Conservation (phyloP, 1,140 invertebrate genomes). For the Lordiphosa clarofinis region DNA sequence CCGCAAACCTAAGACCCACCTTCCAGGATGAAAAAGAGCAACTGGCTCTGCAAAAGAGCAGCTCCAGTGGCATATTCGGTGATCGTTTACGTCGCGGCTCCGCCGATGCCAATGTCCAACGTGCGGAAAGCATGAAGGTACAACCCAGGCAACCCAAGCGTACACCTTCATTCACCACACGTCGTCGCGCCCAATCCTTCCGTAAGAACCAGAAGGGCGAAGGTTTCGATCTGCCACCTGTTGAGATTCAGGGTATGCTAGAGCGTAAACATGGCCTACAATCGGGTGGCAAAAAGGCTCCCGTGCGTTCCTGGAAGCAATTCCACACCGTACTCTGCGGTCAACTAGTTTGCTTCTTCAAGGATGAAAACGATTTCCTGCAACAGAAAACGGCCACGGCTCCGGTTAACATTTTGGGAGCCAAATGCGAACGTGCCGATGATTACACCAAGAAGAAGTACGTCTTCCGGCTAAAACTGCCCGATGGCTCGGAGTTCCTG, state of each 20-base stretch:
- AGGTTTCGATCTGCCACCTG: conserved; percentile 89
- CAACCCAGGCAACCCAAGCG: conserved; percentile 87
- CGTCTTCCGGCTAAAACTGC: conserved; percentile 92
- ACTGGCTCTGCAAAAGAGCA: conserved; percentile 69
- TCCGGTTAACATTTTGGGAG: conserved; percentile 93
- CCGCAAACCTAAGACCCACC: conserved; percentile 39
- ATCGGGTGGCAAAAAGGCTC: conserved; percentile 94
- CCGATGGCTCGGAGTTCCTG: conserved; percentile 95
- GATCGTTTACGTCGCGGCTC: conserved; percentile 85
- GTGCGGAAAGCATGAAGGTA: conserved; percentile 93
- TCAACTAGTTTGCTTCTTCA: conserved; percentile 98
- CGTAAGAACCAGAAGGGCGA: conserved; percentile 87
- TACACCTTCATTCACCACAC: conserved; percentile 96
- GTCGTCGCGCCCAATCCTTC: conserved; percentile 93
- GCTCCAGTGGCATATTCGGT: conserved; percentile 86
- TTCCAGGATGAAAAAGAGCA: conserved; percentile 66
- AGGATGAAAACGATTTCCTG: conserved; percentile 94
- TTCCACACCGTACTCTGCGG: conserved; percentile 98
- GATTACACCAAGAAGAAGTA: conserved; percentile 98
- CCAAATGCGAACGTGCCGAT: conserved; percentile 88
- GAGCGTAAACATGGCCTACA: conserved; percentile 97
- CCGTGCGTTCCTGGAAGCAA: conserved; percentile 96
- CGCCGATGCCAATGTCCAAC: conserved; percentile 85
- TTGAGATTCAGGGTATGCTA: conserved; percentile 93
- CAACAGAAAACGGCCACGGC: conserved; percentile 92